A percentile compares a stretch with the other conserved stretches of the same genome.
Evolutionary conservation across 2,888 invertebrate genomes (phyloP).

Genomic region (Autographa pulchrina): DNA sequence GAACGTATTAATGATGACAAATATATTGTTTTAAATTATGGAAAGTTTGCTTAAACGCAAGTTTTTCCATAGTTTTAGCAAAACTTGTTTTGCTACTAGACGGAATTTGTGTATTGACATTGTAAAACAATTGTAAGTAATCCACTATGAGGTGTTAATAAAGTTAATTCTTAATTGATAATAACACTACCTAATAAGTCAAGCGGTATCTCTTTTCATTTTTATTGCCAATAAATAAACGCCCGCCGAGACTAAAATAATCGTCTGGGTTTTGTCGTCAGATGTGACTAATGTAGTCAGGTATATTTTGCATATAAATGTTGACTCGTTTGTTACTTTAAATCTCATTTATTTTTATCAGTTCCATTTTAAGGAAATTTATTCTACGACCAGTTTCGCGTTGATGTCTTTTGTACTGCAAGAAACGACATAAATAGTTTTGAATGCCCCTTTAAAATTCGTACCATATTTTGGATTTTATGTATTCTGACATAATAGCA

Average conservation of each 20-base stretch:
- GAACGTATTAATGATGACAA: neutral
- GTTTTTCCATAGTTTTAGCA: neutral
- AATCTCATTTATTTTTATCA: slow-evolving; percentile 5
- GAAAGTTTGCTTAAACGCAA: neutral
- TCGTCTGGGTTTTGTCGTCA: neutral
- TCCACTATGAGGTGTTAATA: neutral
- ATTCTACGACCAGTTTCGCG: slow-evolving; percentile 53
- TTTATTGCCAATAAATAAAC: neutral
- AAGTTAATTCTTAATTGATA: neutral
- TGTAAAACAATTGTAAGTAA: slow-evolving; percentile 2
- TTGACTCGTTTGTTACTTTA: slow-evolving; percentile 31
- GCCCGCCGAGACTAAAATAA: neutral
- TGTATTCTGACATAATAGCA: neutral
- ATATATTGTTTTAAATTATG: neutral
- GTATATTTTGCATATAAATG: slow-evolving; percentile 31
- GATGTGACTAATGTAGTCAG: slow-evolving; percentile 5
- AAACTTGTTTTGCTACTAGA: neutral
- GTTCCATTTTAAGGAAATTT: neutral
- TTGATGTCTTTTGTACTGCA: slow-evolving; percentile 73
- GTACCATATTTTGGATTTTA: neutral
- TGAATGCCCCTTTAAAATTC: slow-evolving; percentile 1
- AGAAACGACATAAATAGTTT: slow-evolving; percentile 10
- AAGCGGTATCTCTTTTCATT: neutral
- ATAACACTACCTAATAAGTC: neutral
- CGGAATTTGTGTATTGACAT: neutral